Conservation (phyloP, 2,888 invertebrate species). For the Ichneumoninae sp. region DNA sequence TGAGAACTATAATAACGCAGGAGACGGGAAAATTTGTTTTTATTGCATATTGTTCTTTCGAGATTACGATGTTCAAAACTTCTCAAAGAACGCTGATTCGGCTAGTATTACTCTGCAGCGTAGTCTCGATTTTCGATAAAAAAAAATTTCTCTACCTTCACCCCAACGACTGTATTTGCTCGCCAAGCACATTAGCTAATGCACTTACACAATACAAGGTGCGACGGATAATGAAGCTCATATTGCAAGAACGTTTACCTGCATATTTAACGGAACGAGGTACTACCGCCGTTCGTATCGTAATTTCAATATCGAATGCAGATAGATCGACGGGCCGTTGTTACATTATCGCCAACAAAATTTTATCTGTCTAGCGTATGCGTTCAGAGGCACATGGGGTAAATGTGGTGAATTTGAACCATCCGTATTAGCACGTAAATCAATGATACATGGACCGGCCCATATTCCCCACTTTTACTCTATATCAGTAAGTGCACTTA, state of each 20-base stretch:
- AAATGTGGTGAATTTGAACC: too few species aligned
- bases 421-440: too few species aligned
- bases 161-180: slow-evolving; percentile 20
- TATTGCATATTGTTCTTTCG: background rate
- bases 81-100: background rate
- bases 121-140: background rate
- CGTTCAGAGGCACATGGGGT: background rate
- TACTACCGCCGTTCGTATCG: slow-evolving; percentile 9
- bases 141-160: background rate
- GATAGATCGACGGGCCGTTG: slow-evolving; percentile 10
- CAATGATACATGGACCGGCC: too few species aligned
- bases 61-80: background rate
- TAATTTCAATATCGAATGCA: background rate
- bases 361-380: background rate
- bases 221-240: background rate
- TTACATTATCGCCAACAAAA: background rate
- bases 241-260: background rate
- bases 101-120: background rate
- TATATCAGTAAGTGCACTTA: slow-evolving; percentile 59
- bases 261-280: slow-evolving; percentile 9
- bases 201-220: background rate
- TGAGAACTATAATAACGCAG: background rate
- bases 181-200: slow-evolving; percentile 35
- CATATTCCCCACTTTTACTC: background rate
- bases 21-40: background rate